Percentiles rank a stretch among this genome's conserved stretches.
phyloP scores from a whole-genome alignment of 2,888 invertebrate species.

The Pseudococcus jackbeardsleyi region DNA sequence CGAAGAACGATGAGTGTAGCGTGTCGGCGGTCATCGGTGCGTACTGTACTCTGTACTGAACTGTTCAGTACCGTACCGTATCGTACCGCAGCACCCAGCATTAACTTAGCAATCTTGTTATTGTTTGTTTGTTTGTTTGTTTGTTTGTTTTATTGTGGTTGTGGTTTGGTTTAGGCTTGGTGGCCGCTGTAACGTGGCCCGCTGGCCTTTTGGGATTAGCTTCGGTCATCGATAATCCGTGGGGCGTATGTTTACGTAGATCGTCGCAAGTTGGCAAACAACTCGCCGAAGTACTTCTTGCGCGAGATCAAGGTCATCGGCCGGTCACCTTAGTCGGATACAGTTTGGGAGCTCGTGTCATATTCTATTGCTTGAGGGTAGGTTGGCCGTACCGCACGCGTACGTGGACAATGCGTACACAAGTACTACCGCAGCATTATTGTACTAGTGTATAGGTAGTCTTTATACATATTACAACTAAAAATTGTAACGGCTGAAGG shows the following conservation, averaged over 20 bases:
- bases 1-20: too few relatives aligned
- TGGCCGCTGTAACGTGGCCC: constrained; percentile 78
- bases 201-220: constrained; percentile 75
- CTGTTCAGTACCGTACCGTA: too few relatives aligned
- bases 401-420: too few relatives aligned
- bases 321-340: constrained; percentile 78
- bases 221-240: constrained; percentile 77
- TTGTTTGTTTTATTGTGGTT: not conserved
- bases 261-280: constrained; percentile 76
- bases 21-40: not conserved
- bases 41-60: not conserved
- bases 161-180: constrained; percentile 71
- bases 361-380: constrained; percentile 77
- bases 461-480: too few relatives aligned
- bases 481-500: too few relatives aligned
- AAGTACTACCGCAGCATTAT: too few relatives aligned
- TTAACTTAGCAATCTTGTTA: too few relatives aligned
- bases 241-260: constrained; percentile 77
- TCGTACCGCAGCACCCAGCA: too few relatives aligned
- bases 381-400: not conserved
- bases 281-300: constrained; percentile 76
- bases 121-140: too few relatives aligned
- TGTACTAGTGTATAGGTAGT: too few relatives aligned
- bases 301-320: constrained; percentile 75
- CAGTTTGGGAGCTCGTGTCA: constrained; percentile 78